These are phyloP conservation scores for Dicentrarchus labrax DNA, from an alignment of 2,113 vertebrate species.

Conservation along the genomic window DNA sequence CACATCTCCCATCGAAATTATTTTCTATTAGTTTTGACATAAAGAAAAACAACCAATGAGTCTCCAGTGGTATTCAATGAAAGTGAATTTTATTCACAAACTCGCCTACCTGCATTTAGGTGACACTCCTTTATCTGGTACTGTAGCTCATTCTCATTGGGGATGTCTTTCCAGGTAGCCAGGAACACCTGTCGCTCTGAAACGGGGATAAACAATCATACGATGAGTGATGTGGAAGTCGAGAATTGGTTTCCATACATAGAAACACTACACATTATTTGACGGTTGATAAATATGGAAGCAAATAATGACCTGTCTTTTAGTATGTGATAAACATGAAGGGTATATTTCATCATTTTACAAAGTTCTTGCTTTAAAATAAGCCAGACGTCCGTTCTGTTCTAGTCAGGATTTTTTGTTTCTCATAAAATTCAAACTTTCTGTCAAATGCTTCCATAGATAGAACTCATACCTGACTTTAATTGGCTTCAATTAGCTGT, in stretches of 20 bases:
- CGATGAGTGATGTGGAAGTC: not conserved
- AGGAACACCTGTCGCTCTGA: slow-evolving; percentile 98
- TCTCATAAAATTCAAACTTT: no score
- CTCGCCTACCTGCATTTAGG: slow-evolving; percentile 92
- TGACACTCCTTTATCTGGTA: slow-evolving; percentile 99
- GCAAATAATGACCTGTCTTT: not conserved
- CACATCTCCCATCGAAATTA: no score
- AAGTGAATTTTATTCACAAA: not conserved
- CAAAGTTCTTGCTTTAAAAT: not conserved
- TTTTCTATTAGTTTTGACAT: not conserved
- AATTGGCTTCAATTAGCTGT: no score
- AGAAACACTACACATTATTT: not conserved
- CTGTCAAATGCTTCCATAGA: no score
- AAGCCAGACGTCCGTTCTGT: not conserved
- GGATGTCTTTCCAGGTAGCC: slow-evolving; percentile 99
- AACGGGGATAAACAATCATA: not conserved
- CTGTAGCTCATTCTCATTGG: slow-evolving; percentile 98
- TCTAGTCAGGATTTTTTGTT: no score
- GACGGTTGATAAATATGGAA: not conserved
- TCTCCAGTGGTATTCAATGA: not conserved
- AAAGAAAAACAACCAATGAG: not conserved
- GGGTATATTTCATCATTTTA: not conserved
- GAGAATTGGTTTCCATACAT: not conserved
- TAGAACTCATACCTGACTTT: no score
- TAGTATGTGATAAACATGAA: not conserved